Base-by-base conservation (phyloP, 1,140 invertebrate genomes). In the Druon quercuslanigerum region DNA sequence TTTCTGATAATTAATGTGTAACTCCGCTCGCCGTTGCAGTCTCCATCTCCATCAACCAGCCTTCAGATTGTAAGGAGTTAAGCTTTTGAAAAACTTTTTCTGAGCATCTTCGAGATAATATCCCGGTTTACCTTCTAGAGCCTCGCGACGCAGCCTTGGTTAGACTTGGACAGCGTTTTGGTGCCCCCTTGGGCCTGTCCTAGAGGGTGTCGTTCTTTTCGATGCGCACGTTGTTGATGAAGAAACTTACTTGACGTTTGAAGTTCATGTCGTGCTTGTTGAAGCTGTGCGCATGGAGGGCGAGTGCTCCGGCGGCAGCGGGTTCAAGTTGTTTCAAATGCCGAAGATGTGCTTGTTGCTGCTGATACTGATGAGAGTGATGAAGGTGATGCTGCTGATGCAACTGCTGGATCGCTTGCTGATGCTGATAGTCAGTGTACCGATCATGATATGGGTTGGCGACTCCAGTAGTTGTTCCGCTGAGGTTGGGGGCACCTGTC, bases 181-280 rank as follows among this genome's bases (percentile, higher is more conserved):
- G 5, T 12, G 51, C 19, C 46, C 20, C 12, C 12, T 19, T 51
- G 50, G 4, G 20, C 9, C 60, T 73, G 73, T 81, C 84, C 85
- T 90, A 90, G 84, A 84, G 83, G 80, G 83, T 92, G 89, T 94
- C 94, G 91, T 94, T 94, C 92, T 94, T 94, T 92, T 93, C 93
- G 92, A 94, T 93, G 91, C 93, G 94, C 89, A 94, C 94, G 93
- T 95, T 94, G 94, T 94, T 93, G 92, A 94, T 94, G 92, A 94
- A 93, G 93, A 94, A 94, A 95, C 95, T 95, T 95, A 95, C 95
- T 95, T 95, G 94, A 90, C 94, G 94, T 93, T 94, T 95, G 92
- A 94, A 94, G 92, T 93, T 93, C 87, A 88, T 75, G 83, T 94
- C 93, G 91, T 92, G 92, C 90, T 93, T 94, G 92, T 93, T 92